phyloP scores from a whole-genome alignment of 2,797 vertebrate genomes.

The Antennarius maculatus region DNA sequence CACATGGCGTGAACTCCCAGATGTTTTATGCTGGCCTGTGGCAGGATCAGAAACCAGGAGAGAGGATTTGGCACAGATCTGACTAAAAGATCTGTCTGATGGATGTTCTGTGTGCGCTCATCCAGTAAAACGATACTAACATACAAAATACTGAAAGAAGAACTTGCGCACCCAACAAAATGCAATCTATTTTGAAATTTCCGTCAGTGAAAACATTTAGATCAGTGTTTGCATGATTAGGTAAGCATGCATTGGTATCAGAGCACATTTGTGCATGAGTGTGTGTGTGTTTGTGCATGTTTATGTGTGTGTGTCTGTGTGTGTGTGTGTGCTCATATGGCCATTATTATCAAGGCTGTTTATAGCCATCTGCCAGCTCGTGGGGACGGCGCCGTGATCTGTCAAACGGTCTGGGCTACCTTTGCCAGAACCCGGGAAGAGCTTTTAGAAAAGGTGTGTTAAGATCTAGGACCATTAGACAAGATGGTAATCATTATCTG shows the following conservation, averaged over 20 bases:
- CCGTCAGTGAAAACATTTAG: neutral
- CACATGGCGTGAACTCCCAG: conserved; percentile 65
- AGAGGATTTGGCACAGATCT: conserved; percentile 54
- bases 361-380: conserved; percentile 62
- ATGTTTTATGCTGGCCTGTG: conserved; percentile 70
- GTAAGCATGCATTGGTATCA: neutral
- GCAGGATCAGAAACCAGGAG: conserved; percentile 59
- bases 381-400: conserved; percentile 60
- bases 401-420: conserved; percentile 62
- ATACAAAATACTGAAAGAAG: conserved; percentile 3
- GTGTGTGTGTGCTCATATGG: conserved; percentile 15
- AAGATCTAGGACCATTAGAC: conserved; percentile 57
- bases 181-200: neutral
- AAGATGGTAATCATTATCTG: conserved; percentile 69
- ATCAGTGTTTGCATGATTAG: conserved; percentile 10
- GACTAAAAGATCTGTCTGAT: conserved; percentile 34
- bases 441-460: conserved; percentile 70
- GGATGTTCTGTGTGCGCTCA: conserved; percentile 21
- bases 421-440: conserved; percentile 55
- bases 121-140: conserved; percentile 33
- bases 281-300: conserved; percentile 5
- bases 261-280: conserved; percentile 5
- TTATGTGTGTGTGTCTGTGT: conserved; percentile 7
- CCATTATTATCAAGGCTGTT: conserved; percentile 41
- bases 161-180: conserved; percentile 8